phyloP scores from a whole-genome alignment of 2,797 vertebrate genomes.

The Pangasius larnaudii region DNA sequence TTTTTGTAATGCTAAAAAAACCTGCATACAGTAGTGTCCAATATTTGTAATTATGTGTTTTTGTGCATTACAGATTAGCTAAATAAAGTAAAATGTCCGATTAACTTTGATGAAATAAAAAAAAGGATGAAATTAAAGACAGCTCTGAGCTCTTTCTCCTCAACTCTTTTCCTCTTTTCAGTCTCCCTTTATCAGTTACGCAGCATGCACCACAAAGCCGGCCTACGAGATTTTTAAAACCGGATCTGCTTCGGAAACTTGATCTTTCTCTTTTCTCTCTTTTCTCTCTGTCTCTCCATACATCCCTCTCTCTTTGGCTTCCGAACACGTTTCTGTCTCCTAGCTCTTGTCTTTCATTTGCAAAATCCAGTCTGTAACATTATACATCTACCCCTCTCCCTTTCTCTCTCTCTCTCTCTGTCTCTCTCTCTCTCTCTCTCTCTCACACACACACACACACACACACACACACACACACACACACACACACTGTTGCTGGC shows the following conservation, averaged over 20 bases:
- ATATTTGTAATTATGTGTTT: background rate
- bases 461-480: slow-evolving; percentile 18
- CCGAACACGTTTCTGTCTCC: background rate
- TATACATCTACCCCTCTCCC: background rate
- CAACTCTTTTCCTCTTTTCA: background rate
- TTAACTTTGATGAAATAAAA: background rate
- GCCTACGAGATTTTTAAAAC: slow-evolving; percentile 46
- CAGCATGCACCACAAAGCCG: slow-evolving; percentile 42
- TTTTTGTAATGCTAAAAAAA: background rate
- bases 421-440: background rate
- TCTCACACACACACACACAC: background rate
- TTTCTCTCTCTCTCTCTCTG: background rate
- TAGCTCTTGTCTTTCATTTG: slow-evolving; percentile 16
- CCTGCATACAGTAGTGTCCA: background rate
- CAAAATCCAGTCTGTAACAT: slow-evolving; percentile 28
- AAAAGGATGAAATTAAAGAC: too few relatives aligned
- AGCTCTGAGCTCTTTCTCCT: background rate
- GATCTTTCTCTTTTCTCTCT: slow-evolving; percentile 8
- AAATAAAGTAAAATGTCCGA: background rate
- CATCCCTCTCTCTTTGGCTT: slow-evolving; percentile 4
- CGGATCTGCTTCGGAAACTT: slow-evolving; percentile 30
- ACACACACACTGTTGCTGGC: slow-evolving; percentile 43
- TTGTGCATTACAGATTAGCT: background rate
- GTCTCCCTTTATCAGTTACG: slow-evolving; percentile 19
- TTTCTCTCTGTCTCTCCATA: background rate